phyloP scores from a whole-genome alignment of 1,140 invertebrate genomes.

The Cephus cinctus region DNA sequence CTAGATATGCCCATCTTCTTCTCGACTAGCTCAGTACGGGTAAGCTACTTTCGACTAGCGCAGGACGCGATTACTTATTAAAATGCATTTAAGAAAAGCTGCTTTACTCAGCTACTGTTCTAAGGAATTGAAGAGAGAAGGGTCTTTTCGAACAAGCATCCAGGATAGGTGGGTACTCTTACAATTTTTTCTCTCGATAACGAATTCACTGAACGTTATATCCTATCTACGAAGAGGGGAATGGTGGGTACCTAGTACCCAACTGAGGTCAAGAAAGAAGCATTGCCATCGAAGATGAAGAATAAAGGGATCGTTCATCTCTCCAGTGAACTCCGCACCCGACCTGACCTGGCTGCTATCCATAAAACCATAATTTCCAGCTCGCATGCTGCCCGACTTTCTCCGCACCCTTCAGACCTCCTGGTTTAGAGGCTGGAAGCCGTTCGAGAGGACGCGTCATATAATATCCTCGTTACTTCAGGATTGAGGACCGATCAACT shows the following conservation, averaged over 20 bases:
- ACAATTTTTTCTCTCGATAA: no score
- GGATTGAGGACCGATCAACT: background rate
- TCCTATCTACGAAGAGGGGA: no score
- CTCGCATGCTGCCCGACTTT: conserved; percentile 10
- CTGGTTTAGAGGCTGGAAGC: conserved; percentile 6
- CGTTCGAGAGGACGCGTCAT: conserved; percentile 10
- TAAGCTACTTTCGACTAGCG: no score
- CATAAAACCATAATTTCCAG: conserved; percentile 15
- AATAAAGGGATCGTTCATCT: conserved; percentile 10
- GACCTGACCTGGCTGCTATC: conserved; percentile 10
- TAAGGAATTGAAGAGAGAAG: no score
- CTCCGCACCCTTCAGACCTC: conserved; percentile 2
- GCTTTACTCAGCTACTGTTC: no score
- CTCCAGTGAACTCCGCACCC: conserved; percentile 10
- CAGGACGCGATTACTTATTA: no score
- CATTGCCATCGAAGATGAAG: background rate
- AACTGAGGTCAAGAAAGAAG: background rate
- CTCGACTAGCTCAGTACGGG: no score
- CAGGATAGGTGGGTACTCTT: no score
- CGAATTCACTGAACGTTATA: no score
- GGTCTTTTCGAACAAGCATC: no score
- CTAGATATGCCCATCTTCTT: no score
- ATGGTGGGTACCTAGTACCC: conserved; percentile 4
- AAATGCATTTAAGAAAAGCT: no score
- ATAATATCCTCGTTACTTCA: conserved; percentile 14